A percentile compares a stretch with the other conserved stretches of the same genome.
Evolutionary conservation across 2,888 invertebrate species (phyloP).

Genomic region (Polyploca ridens): DNA sequence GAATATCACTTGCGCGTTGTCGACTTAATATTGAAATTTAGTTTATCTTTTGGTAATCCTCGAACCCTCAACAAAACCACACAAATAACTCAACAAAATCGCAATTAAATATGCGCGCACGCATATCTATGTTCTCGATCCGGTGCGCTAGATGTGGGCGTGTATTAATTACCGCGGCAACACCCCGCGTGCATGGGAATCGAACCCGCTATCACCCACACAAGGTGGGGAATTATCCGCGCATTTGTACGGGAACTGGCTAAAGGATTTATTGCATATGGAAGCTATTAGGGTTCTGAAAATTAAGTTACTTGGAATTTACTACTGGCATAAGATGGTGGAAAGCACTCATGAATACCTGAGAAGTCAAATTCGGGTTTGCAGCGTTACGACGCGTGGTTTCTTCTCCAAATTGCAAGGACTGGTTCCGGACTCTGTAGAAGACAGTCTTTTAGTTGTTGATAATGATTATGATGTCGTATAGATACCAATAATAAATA

Average conservation of each 20-base stretch:
- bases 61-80: background rate
- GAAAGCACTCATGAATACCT: no score
- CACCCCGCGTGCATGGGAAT: slow-evolving; percentile 60
- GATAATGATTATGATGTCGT: no score
- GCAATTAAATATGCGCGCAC: slow-evolving; percentile 20
- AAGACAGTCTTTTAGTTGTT: no score
- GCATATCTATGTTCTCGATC: slow-evolving; percentile 12
- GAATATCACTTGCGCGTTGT: no score
- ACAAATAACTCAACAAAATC: slow-evolving; percentile 28
- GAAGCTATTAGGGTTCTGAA: slow-evolving; percentile 1
- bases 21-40: no score
- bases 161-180: slow-evolving; percentile 68
- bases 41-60: no score
- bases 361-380: no score
- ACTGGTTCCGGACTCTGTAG: no score
- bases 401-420: no score
- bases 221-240: slow-evolving; percentile 19
- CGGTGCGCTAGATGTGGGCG: slow-evolving; percentile 55
- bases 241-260: slow-evolving; percentile 21
- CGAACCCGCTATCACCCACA: slow-evolving; percentile 31
- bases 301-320: background rate
- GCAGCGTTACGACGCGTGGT: no score
- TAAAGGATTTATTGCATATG: slow-evolving; percentile 17
- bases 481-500: no score
- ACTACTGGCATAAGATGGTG: no score